Evolutionary conservation across 2,113 vertebrate species (phyloP).

Genomic region (Vidua macroura): DNA sequence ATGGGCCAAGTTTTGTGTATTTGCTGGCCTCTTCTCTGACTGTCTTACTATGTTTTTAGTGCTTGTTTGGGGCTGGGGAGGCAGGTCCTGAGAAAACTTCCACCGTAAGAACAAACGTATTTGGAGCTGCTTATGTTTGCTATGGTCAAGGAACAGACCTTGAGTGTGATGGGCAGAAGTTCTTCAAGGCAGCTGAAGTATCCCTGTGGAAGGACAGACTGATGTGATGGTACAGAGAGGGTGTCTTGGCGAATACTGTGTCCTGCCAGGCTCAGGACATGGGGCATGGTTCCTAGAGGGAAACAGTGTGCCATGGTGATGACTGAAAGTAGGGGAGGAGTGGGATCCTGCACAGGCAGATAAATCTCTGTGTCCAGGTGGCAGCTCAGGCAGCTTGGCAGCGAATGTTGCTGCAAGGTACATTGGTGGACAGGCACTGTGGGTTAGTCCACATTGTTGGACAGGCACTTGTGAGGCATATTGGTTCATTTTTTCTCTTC

Average conservation of each 20-base stretch:
- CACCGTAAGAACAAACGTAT: background rate
- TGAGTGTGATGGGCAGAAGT: background rate
- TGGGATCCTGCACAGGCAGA: background rate
- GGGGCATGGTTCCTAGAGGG: background rate
- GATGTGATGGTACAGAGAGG: background rate
- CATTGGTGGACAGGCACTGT: background rate
- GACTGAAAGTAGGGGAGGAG: background rate
- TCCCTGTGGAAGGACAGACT: background rate
- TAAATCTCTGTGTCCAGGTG: background rate
- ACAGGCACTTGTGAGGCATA: background rate
- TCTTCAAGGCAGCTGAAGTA: background rate
- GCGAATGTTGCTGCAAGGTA: background rate
- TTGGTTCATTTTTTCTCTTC: slow-evolving; percentile 30
- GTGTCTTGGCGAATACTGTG: background rate
- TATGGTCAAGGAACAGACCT: background rate
- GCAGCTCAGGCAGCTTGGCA: background rate
- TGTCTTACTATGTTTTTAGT: background rate
- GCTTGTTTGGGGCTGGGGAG: background rate
- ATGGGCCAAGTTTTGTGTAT: background rate
- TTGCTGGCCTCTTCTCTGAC: background rate
- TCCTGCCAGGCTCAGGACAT: background rate
- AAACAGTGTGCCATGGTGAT: background rate
- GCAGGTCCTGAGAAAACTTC: background rate
- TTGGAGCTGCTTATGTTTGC: background rate
- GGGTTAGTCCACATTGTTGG: background rate